Evolutionary conservation across 2,113 vertebrate genomes (phyloP), one percentile per base, ranked within the genome.

Genomic region (Myrmecophaga tridactyla): DNA sequence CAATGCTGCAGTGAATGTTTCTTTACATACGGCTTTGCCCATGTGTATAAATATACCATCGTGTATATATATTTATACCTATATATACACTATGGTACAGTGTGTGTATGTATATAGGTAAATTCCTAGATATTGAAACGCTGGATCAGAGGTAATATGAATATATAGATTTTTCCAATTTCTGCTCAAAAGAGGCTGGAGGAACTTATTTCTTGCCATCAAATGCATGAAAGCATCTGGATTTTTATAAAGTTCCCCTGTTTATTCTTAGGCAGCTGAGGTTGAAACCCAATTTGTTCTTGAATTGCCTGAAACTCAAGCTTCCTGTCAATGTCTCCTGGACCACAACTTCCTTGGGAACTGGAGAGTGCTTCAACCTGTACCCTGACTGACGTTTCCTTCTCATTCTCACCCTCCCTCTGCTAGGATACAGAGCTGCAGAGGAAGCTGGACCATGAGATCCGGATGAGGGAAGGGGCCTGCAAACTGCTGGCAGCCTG

Each of bases 381-480:
- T 41, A 39, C 36, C 41, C 81, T 41, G 15, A 41, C 23, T 85
- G 80, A 80, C 43, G 39, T 88, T 80, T 94, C 92, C 58, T 86
- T 81, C 76, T 65, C 63, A 60, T 43, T 25, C 75, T 85, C 31
- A 48, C 70, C 67, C 8, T 69, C 39, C 69, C 86, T 62, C 43
- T n/a, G 4, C 65, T 97, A 99, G 99, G 99, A 99, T 98, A 99
- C 99, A 0, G 99, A 99, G 97, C 98, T 99, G 97, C 99, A 99
- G 98, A 99, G 99, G 97, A 99, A 99, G 96, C 99, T 99, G 6
- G 99, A 99, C 97, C 99, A 99, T 87, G 99, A 99, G 98, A 99
- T 99, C 98, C 98, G 99, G 43, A 99, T 99, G 99, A 99, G 99
- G 0, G 99, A 99, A 23, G 99, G 99, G 1, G 99, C 99, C 36